Percentiles rank a stretch among this genome's conserved stretches.
phyloP scores from a whole-genome alignment of 1,140 invertebrate species.

The Nylanderia fulva region DNA sequence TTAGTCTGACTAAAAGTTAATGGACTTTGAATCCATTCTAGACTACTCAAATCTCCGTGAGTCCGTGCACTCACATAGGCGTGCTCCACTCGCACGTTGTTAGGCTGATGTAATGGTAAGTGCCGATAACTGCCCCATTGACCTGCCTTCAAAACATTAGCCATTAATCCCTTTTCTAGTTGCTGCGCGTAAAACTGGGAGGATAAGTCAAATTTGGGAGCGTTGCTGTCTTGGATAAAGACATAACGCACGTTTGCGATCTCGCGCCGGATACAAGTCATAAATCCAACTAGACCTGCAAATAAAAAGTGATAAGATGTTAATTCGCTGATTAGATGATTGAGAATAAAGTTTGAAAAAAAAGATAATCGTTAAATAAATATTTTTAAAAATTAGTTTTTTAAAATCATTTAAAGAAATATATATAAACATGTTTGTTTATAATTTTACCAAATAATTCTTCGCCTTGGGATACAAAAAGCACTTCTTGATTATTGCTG shows the following conservation, averaged over 20 bases:
- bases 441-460: conserved; percentile 84
- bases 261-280: conserved; percentile 95
- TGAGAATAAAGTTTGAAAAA: too few relatives aligned
- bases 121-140: conserved; percentile 95
- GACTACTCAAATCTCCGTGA: conserved; percentile 96
- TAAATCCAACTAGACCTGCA: conserved; percentile 93
- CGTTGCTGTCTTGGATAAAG: conserved; percentile 89
- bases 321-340: too few relatives aligned
- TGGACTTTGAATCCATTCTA: conserved; percentile 97
- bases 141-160: conserved; percentile 93
- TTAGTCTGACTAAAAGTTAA: conserved; percentile 87
- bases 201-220: conserved; percentile 88
- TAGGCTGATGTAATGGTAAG: conserved; percentile 88
- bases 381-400: neutral
- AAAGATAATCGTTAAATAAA: too few relatives aligned
- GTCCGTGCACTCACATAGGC: conserved; percentile 96
- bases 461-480: conserved; percentile 84
- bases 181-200: conserved; percentile 83
- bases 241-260: conserved; percentile 90
- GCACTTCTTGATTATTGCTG: conserved; percentile 85
- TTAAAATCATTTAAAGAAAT: neutral
- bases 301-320: neutral
- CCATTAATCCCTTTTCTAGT: conserved; percentile 90
- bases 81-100: conserved; percentile 91
- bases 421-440: too few relatives aligned